A percentile compares a stretch with the other conserved stretches of the same genome.
These are phyloP conservation scores for Drosophila hawaiiensis DNA, from an alignment of 2,888 invertebrate genomes.

Conservation along the genomic window DNA sequence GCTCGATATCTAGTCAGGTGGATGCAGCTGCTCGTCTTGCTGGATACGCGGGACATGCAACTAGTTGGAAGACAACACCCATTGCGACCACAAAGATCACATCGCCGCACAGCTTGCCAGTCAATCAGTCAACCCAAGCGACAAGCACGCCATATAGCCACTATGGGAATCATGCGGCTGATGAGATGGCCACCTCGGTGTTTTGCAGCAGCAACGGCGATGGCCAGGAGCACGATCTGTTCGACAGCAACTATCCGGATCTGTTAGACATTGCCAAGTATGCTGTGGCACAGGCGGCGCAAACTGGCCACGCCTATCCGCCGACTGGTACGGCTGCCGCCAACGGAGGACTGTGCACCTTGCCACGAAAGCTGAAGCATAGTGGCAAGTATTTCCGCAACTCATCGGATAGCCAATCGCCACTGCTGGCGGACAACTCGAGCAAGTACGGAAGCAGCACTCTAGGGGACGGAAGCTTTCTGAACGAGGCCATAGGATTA, in stretches of 20 bases:
- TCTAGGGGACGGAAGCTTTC: conserved; percentile 88
- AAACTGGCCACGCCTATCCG: conserved; percentile 42
- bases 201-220: conserved; percentile 84
- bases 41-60: conserved; percentile 64
- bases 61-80: conserved; percentile 79
- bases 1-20: conserved; percentile 87
- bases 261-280: conserved; percentile 84
- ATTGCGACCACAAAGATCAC: conserved; percentile 83
- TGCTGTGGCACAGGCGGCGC: conserved; percentile 79
- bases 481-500: conserved; percentile 86
- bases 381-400: conserved; percentile 83
- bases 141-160: conserved; percentile 44
- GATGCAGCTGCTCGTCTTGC: conserved; percentile 83
- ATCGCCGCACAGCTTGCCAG: conserved; percentile 76
- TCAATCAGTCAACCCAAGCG: conserved; percentile 20
- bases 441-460: conserved; percentile 91
- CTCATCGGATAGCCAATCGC: conserved; percentile 90
- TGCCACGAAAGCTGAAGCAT: conserved; percentile 86
- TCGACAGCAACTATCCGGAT: conserved; percentile 84
- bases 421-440: conserved; percentile 87
- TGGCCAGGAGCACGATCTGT: conserved; percentile 85
- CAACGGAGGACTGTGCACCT: conserved; percentile 88
- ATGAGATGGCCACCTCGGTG: conserved; percentile 82
- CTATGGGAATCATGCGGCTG: conserved; percentile 64
- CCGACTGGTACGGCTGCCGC: conserved; percentile 6